Percentiles rank a stretch among this genome's conserved stretches.
These are phyloP conservation scores for Metopolophium dirhodum DNA, from an alignment of 1,140 invertebrate species.

Conservation along the genomic window DNA sequence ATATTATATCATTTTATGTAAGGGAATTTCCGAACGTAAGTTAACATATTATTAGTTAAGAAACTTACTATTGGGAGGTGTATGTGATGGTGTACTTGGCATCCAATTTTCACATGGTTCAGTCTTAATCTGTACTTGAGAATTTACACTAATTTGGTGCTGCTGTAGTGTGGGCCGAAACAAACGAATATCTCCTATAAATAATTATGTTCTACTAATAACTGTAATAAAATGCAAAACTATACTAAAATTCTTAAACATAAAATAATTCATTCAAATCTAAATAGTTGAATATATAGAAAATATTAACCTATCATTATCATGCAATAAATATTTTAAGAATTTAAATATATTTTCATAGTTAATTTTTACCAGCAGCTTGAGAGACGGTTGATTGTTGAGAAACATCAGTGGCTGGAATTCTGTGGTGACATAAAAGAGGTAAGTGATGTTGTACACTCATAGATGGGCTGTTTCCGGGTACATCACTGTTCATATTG, in stretches of 20 bases:
- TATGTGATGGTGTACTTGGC: constrained; percentile 39
- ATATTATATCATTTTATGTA: background rate
- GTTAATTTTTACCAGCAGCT: constrained; percentile 17
- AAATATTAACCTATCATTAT: background rate
- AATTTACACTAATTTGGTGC: constrained; percentile 51
- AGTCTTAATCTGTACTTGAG: constrained; percentile 54
- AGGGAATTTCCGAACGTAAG: background rate
- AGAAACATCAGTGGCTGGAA: constrained; percentile 43
- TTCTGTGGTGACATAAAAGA: constrained; percentile 42
- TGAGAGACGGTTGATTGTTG: constrained; percentile 45
- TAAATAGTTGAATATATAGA: background rate
- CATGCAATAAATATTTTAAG: background rate
- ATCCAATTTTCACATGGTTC: constrained; percentile 52
- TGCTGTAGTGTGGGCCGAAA: constrained; percentile 46
- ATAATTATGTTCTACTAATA: constrained; percentile 53
- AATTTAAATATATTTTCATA: background rate
- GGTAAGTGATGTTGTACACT: constrained; percentile 52
- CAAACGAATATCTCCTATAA: constrained; percentile 55
- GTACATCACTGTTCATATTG: too few species aligned
- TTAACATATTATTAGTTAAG: constrained; percentile 39
- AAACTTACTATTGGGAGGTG: constrained; percentile 52
- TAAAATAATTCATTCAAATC: constrained; percentile 8
- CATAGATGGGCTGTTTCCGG: constrained; percentile 46
- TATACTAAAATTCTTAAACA: background rate
- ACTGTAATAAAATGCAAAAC: constrained; percentile 49